Percentiles rank a stretch among this genome's conserved stretches.
These are phyloP conservation scores for Parnassius apollo DNA, from an alignment of 2,888 invertebrate species.

Conservation along the genomic window DNA sequence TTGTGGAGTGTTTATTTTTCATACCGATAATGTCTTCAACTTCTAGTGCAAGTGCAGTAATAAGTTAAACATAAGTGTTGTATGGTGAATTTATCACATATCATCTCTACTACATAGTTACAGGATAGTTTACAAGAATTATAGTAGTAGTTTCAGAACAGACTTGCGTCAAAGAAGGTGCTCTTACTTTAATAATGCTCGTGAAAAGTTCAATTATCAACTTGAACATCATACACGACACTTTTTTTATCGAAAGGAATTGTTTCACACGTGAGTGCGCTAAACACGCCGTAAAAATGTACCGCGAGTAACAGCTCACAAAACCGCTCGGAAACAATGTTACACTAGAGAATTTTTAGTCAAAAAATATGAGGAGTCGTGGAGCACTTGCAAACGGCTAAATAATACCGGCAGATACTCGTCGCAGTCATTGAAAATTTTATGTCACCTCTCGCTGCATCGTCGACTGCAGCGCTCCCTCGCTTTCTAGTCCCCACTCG, in stretches of 20 bases:
- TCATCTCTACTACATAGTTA: too few species aligned
- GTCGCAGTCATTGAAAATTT: slow-evolving; percentile 74
- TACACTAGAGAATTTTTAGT: slow-evolving; percentile 64
- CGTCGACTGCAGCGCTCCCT: slow-evolving; percentile 55
- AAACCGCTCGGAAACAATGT: slow-evolving; percentile 48
- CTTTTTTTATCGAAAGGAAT: slow-evolving; percentile 25
- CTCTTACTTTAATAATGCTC: slow-evolving; percentile 2
- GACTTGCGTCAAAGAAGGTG: not conserved
- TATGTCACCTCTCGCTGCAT: slow-evolving; percentile 71
- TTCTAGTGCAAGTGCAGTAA: too few species aligned
- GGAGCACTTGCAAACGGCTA: slow-evolving; percentile 71
- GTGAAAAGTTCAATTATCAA: slow-evolving; percentile 22
- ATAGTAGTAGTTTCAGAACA: not conserved
- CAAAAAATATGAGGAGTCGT: slow-evolving; percentile 68
- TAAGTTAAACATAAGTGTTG: too few species aligned
- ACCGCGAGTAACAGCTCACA: slow-evolving; percentile 26
- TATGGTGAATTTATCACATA: too few species aligned
- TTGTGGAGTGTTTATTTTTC: too few species aligned
- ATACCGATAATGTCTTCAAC: too few species aligned
- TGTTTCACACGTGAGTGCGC: slow-evolving; percentile 20
- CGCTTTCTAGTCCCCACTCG: slow-evolving; percentile 27
- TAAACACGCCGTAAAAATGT: slow-evolving; percentile 34
- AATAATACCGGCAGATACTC: slow-evolving; percentile 75
- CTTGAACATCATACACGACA: not conserved
- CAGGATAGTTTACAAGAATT: too few species aligned